Percentiles rank a stretch among this genome's conserved stretches.
Conservation (phyloP, 1,140 invertebrate genomes). For the Drosophila hydei region DNA sequence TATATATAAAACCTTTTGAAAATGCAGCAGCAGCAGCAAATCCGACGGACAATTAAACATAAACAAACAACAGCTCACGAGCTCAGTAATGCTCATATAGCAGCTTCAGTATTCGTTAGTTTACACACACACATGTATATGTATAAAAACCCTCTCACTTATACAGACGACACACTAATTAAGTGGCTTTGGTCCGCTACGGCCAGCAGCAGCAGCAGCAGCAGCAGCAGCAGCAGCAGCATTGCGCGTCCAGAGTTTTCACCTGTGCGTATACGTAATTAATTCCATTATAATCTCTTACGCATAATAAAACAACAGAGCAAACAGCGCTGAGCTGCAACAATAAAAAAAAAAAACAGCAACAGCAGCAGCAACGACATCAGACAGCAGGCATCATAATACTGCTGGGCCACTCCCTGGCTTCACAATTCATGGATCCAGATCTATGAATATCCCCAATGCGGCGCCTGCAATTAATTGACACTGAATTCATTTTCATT, state of each 20-base stretch:
- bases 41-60: conserved; percentile 67
- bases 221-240: too few species aligned
- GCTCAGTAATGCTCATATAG: conserved; percentile 15
- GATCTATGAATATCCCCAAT: conserved; percentile 29
- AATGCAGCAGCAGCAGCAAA: conserved; percentile 17
- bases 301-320: conserved; percentile 74
- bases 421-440: background rate
- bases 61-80: conserved; percentile 53
- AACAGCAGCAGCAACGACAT: conserved; percentile 11
- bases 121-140: conserved; percentile 8
- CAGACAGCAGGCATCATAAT: conserved; percentile 37
- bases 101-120: conserved; percentile 21
- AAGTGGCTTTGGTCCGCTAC: conserved; percentile 60
- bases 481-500: conserved; percentile 59
- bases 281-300: conserved; percentile 80
- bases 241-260: conserved; percentile 33
- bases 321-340: conserved; percentile 29
- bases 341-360: background rate
- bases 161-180: conserved; percentile 48
- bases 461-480: conserved; percentile 66
- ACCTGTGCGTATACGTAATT: conserved; percentile 80
- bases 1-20: conserved; percentile 14
- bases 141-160: conserved; percentile 3
- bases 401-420: conserved; percentile 25
- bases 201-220: too few species aligned